Base-by-base conservation (phyloP, 1,140 invertebrate species). In the Argopecten irradians region DNA sequence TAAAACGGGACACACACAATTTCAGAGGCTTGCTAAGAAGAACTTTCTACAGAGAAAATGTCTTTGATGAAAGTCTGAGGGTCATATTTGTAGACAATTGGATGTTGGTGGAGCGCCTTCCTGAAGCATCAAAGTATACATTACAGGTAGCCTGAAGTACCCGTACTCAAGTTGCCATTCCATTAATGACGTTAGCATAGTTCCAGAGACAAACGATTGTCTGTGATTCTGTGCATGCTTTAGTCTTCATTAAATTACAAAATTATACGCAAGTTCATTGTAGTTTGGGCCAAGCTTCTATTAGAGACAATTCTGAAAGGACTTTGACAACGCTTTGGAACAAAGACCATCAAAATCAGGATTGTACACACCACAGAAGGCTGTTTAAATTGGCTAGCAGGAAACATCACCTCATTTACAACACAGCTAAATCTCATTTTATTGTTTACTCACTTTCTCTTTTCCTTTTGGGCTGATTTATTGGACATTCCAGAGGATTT, bases 391-490 rank as follows among this genome's bases (percentile, higher is more conserved):
- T 8, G 55, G 55, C 22, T 28, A 71, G 55, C 55, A 71, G 55
- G 55, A 71, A 28, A 71, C 16, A 16, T n/a, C 5, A 2, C 14
- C 19, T 16, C 43, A 5, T 11, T 46, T 46, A 19, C 19, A 46
- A 19, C 43, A 46, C 43, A 46, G 22, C 43, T 19, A 46, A 39
- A 46, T 46, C 43, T 46, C 43, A 46, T 19, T 46, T 46, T 2
- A 71, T 33, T 14, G 2, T 88, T 84, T 2, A 89, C 93, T 93
- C 94, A 97, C 96, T 98, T 96, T 99, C 98, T 94, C 98, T 97
- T 98, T 96, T 99, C 98, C 96, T 98, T 97, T 96, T 99, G 98
- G 39, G 98, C 97, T 34, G 97, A 95, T n/a, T 95, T 91, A 92
- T 93, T 95, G 96, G 93, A 82, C 92, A 94, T 82, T 95, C 95